Conservation (phyloP, 2,113 vertebrate species). For the Athene noctua region DNA sequence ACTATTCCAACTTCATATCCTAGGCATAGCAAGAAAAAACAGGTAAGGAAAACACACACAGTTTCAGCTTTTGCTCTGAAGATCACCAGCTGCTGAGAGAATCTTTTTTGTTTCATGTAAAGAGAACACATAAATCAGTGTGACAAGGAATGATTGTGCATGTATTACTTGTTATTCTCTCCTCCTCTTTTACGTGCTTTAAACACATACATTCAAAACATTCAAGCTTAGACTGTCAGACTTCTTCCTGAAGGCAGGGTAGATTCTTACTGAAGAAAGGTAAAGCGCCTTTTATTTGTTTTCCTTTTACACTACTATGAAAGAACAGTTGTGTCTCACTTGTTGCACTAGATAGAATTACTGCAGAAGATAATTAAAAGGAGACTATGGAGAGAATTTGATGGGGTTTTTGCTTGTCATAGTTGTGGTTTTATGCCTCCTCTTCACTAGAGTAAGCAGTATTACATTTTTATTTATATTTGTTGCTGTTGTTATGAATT, state of each 20-base stretch:
- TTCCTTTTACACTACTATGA: fast-evolving
- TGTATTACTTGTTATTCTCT: not conserved
- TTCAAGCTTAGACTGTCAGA: not conserved
- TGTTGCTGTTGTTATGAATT: not conserved
- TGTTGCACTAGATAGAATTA: not conserved
- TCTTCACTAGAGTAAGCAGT: not conserved
- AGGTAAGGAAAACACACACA: not conserved
- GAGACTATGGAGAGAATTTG: not conserved
- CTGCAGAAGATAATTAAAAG: not conserved
- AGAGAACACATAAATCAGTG: not conserved
- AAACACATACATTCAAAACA: not conserved
- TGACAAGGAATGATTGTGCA: not conserved
- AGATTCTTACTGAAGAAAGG: not conserved
- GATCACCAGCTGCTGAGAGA: not conserved
- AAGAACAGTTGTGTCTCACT: not conserved
- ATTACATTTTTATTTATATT: not conserved
- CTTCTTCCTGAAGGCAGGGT: not conserved
- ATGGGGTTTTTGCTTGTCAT: not conserved
- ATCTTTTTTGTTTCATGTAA: not conserved
- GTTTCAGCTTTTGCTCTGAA: not conserved
- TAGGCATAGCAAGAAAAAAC: not conserved
- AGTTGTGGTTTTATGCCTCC: not conserved
- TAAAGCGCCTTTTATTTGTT: not conserved
- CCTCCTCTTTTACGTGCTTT: not conserved
- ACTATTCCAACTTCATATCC: not conserved